Conservation (phyloP, 2,888 invertebrate genomes). For the Cephalotes varians region DNA sequence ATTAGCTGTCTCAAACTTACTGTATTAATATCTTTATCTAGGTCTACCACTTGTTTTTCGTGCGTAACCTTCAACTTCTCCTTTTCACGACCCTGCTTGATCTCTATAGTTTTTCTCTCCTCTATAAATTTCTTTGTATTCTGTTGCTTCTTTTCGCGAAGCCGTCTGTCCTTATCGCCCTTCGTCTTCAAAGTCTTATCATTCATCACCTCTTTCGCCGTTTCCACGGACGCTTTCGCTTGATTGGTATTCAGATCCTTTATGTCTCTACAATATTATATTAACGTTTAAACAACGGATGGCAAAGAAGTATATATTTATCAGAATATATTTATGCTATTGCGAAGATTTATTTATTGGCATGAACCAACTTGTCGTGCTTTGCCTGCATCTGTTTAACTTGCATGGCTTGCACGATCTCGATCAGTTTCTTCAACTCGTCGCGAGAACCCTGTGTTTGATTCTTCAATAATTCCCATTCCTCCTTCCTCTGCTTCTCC, state of each 20-base stretch:
- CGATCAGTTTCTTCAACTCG: conserved; percentile 87
- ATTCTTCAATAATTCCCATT: conserved; percentile 88
- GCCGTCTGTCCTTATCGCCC: conserved; percentile 89
- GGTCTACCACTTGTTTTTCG: conserved; percentile 87
- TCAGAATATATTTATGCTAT: background rate
- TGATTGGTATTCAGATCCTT: conserved; percentile 89
- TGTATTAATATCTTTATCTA: conserved; percentile 85
- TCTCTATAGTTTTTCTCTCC: conserved; percentile 87
- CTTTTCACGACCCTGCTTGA: conserved; percentile 88
- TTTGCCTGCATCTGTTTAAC: conserved; percentile 87
- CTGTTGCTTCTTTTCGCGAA: conserved; percentile 88
- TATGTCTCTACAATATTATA: conserved; percentile 86
- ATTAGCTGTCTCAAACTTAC: conserved; percentile 78
- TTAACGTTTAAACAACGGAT: background rate
- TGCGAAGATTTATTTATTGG: background rate
- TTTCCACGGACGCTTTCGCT: conserved; percentile 89
- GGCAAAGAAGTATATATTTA: background rate
- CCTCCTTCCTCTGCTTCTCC: conserved; percentile 86
- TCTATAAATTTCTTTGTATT: conserved; percentile 90
- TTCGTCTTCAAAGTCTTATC: conserved; percentile 90
- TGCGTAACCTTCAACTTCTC: conserved; percentile 88
- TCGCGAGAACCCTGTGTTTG: conserved; percentile 87
- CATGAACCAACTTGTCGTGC: conserved; percentile 87
- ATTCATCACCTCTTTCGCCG: conserved; percentile 88
- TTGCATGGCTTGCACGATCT: conserved; percentile 86